Conservation (phyloP, 1,140 invertebrate species). For the Himalopsyche phryganea region DNA sequence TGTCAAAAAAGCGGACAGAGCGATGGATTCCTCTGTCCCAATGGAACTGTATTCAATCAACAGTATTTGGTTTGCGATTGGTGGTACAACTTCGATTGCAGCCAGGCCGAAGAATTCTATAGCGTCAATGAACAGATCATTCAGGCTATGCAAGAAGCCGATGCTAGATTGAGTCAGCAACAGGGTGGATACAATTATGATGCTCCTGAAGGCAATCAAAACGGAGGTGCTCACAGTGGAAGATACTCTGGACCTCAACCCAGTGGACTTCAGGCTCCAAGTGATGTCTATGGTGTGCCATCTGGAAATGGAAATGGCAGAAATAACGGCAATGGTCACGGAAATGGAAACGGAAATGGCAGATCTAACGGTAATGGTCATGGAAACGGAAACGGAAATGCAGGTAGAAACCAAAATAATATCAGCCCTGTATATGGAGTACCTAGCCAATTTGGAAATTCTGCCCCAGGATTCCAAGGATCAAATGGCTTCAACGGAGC, state of each 20-base stretch:
- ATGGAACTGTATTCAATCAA: slow-evolving; percentile 60
- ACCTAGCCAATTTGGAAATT: slow-evolving; percentile 1
- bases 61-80: slow-evolving; percentile 54
- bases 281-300: slow-evolving; percentile 4
- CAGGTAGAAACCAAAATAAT: slow-evolving; percentile 2
- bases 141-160: slow-evolving; percentile 32
- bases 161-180: slow-evolving; percentile 20
- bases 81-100: slow-evolving; percentile 57
- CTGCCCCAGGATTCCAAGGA: slow-evolving; percentile 34
- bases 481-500: slow-evolving; percentile 7
- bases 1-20: slow-evolving; percentile 50
- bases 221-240: slow-evolving; percentile 1
- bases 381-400: slow-evolving; percentile 13
- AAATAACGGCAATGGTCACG: slow-evolving; percentile 15
- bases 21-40: slow-evolving; percentile 56
- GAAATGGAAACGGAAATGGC: slow-evolving; percentile 14
- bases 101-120: slow-evolving; percentile 35
- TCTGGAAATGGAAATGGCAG: slow-evolving; percentile 1
- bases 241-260: neutral
- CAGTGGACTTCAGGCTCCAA: neutral
- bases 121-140: slow-evolving; percentile 25
- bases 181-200: slow-evolving; percentile 22
- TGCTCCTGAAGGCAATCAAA: slow-evolving; percentile 2
- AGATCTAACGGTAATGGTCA: slow-evolving; percentile 7
- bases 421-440: slow-evolving; percentile 2